These are phyloP conservation scores for Clupea harengus DNA, from an alignment of 2,113 vertebrate genomes.

Conservation along the genomic window DNA sequence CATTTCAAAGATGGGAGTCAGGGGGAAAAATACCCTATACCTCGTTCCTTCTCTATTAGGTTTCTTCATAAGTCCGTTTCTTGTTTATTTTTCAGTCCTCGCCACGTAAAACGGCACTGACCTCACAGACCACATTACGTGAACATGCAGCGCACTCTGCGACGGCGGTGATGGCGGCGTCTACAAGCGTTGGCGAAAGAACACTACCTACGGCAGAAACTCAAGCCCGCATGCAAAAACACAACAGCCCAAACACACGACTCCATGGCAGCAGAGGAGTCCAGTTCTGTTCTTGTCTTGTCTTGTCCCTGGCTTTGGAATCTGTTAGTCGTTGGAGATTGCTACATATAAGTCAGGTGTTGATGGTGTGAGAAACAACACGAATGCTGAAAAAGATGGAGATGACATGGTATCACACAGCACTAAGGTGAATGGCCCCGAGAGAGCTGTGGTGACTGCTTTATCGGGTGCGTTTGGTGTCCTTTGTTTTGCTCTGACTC, in stretches of 20 bases:
- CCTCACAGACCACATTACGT: neutral
- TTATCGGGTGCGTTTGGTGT: neutral
- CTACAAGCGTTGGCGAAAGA: neutral
- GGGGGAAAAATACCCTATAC: neutral
- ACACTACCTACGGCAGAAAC: neutral
- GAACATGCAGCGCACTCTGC: neutral
- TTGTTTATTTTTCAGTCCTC: neutral
- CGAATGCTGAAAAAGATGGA: neutral
- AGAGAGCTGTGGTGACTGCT: neutral
- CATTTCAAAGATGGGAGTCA: conserved; percentile 13
- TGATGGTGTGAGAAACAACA: neutral
- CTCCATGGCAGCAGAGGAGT: neutral
- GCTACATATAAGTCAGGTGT: conserved; percentile 3
- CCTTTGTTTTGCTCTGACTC: neutral
- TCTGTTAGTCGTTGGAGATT: neutral
- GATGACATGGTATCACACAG: neutral
- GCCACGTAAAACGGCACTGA: conserved; percentile 3
- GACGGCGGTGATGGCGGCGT: neutral
- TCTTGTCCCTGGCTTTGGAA: neutral
- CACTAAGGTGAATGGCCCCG: neutral
- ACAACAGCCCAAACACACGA: conserved; percentile 34
- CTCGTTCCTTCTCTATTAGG: neutral
- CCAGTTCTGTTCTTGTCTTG: neutral
- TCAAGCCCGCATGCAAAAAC: neutral
- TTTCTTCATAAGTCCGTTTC: neutral